phyloP scores from a whole-genome alignment of 2,113 vertebrate genomes.

The Haemorhous mexicanus region DNA sequence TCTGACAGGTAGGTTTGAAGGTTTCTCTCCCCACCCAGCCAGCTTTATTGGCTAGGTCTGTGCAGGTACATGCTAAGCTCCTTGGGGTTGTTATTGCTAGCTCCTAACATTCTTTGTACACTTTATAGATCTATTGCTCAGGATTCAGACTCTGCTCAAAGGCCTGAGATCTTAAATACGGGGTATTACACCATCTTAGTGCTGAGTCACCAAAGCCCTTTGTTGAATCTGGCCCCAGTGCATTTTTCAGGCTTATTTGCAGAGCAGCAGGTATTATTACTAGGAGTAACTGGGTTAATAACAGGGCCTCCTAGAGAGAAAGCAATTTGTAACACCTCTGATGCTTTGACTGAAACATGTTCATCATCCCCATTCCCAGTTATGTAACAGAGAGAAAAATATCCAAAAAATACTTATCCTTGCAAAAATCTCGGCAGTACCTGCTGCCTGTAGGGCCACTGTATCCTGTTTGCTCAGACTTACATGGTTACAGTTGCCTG shows the following conservation, averaged over 20 bases:
- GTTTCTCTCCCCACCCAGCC: neutral
- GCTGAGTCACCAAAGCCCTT: slow-evolving; percentile 31
- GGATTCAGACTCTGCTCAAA: slow-evolving; percentile 24
- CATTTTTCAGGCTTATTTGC: slow-evolving; percentile 46
- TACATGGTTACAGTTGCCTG: neutral
- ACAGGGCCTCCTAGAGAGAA: slow-evolving; percentile 45
- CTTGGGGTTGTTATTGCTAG: neutral
- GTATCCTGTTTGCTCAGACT: neutral
- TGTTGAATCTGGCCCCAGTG: slow-evolving; percentile 23
- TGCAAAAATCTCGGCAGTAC: neutral
- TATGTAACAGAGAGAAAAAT: slow-evolving; percentile 38
- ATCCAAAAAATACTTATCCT: neutral
- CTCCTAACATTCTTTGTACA: neutral
- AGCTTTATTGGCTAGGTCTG: neutral
- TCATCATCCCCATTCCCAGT: slow-evolving; percentile 3
- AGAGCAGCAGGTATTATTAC: slow-evolving; percentile 38
- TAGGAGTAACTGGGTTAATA: slow-evolving; percentile 58
- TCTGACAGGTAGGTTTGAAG: neutral
- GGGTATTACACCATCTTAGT: neutral
- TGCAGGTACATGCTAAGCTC: neutral
- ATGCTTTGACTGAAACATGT: slow-evolving; percentile 15
- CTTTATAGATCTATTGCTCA: slow-evolving; percentile 21
- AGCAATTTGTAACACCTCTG: slow-evolving; percentile 52
- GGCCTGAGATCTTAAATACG: neutral
- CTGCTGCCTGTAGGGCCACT: neutral